These are phyloP conservation scores for Aplysia californica DNA, from an alignment of 1,140 invertebrate genomes.

Conservation along the genomic window DNA sequence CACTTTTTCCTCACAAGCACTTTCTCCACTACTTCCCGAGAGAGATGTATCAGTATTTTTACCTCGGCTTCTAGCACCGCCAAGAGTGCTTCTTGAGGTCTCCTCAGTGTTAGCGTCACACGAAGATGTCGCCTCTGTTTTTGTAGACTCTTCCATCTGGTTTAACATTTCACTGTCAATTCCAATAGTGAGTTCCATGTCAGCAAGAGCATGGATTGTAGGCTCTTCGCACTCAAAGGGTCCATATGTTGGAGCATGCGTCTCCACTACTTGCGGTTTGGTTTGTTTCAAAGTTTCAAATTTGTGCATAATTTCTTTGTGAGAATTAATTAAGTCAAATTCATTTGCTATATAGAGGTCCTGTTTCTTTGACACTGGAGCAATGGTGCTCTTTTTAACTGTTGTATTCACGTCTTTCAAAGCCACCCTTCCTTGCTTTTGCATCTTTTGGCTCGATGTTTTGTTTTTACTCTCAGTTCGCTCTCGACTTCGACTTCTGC, in stretches of 20 bases:
- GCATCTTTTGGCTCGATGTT: not conserved
- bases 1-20: conserved; percentile 21
- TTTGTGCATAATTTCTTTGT: not conserved
- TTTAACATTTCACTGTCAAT: not conserved
- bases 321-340: conserved; percentile 5
- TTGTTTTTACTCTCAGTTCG: not conserved
- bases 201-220: not conserved
- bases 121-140: not conserved
- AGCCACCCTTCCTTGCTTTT: not conserved
- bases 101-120: not conserved
- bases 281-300: not conserved
- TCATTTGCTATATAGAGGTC: conserved; percentile 9
- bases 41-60: not conserved
- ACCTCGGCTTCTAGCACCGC: not conserved
- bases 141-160: not conserved
- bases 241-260: not conserved
- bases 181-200: conserved; percentile 16
- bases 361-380: not conserved
- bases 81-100: not conserved
- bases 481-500: not conserved
- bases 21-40: not conserved
- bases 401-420: too few relatives aligned
- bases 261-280: not conserved
- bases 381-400: not conserved
- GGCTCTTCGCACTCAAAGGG: not conserved